Base-by-base conservation (phyloP, 2,113 vertebrate genomes). In the Dicaeum eximium region DNA sequence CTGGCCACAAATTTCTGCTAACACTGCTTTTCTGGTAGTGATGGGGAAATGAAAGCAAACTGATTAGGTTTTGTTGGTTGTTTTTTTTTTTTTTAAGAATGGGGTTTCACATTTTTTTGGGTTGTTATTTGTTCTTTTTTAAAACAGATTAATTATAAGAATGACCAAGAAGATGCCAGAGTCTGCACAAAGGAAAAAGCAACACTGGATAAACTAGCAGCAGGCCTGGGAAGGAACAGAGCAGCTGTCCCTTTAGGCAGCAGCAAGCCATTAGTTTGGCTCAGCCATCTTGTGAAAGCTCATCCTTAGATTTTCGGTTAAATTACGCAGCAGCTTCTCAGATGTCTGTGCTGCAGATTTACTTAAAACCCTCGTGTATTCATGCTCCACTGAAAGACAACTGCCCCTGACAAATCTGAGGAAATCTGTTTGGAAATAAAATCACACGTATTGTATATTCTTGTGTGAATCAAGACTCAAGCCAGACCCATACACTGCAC, bases 221-320 rank as follows among this genome's bases (percentile, higher is more conserved):
- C 78, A 69, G 60, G 74, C 31, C 71, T 82, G 24, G 14, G 58
- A 89, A 93, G 70, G 66, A 92, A 72, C 10, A 88, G 31, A 90
- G 66, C 79, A 93, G 92, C 88, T 91, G 92, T 92, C 88, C 90
- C 95, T 93, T 65, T 23, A 95, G 95, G 92, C 93, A 94, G 71
- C 93, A 94, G 81, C 70, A 80, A 92, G 88, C 82, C 87, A 84
- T 87, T 91, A 92, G 77, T 86, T 88, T 95, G 94, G 50, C 74
- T 91, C 86, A 93, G 95, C 93, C 92, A 94, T 94, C 93, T 97
- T 92, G 74, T 62, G 75, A 90, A 88, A 93, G 86, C 90, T 88
- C 79, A 95, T 80, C 86, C 86, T 72, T 73, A 75, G 72, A 74
- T 90, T 93, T 92, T 94, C 64, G 15, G 91, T 92, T 89, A 94